phyloP scores from a whole-genome alignment of 2,797 vertebrate species.

The Clarias pachynema region DNA sequence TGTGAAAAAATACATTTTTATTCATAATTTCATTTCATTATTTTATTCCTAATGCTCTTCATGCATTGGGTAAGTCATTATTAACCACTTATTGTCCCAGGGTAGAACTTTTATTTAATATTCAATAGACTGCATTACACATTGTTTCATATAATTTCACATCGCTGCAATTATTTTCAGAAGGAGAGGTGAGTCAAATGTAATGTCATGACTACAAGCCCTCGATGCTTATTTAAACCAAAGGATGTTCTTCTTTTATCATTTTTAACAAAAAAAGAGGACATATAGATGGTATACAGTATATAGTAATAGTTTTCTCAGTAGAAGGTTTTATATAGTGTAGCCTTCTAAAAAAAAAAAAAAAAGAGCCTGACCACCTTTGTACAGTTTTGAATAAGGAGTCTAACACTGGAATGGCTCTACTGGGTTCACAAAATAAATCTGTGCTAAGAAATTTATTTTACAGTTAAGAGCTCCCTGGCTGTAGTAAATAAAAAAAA shows the following conservation, averaged over 20 bases:
- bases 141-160: not conserved
- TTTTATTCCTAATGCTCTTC: not conserved
- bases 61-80: constrained; percentile 13
- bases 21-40: not conserved
- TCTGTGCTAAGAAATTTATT: not conserved
- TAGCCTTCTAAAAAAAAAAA: too few relatives aligned
- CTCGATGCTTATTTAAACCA: not conserved
- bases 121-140: constrained; percentile 9
- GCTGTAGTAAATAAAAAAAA: not conserved
- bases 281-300: too few relatives aligned
- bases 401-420: not conserved
- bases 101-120: not conserved
- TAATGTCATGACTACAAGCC: not conserved
- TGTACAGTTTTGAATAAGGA: not conserved
- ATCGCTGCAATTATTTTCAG: not conserved
- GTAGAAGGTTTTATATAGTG: not conserved
- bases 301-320: not conserved
- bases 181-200: not conserved
- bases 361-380: not conserved
- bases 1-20: not conserved
- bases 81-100: not conserved
- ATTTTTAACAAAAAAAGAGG: not conserved
- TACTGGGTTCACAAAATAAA: not conserved
- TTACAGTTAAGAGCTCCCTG: not conserved
- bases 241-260: not conserved